phyloP scores from a whole-genome alignment of 2,113 vertebrate species.

The Narcine bancroftii region DNA sequence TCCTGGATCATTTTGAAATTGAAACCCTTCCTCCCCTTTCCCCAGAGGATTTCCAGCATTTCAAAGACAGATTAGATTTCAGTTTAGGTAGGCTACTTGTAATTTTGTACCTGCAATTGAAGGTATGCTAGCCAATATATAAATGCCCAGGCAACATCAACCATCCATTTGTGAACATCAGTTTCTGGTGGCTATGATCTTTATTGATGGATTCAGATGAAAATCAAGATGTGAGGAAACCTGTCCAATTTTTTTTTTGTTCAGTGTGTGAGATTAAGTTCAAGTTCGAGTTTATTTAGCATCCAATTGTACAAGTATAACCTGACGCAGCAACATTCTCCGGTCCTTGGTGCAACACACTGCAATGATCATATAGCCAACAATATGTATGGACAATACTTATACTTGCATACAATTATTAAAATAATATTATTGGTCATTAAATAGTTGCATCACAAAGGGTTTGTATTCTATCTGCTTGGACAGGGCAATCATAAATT shows the following conservation, averaged over 20 bases:
- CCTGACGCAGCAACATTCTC: too few species aligned
- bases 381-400: too few species aligned
- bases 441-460: too few species aligned
- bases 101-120: not conserved
- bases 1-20: not conserved
- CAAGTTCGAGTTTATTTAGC: too few species aligned
- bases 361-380: too few species aligned
- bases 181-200: not conserved
- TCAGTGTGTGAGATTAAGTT: not conserved
- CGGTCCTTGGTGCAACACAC: too few species aligned
- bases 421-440: too few species aligned
- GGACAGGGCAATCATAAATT: not conserved
- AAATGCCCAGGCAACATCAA: not conserved
- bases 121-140: not conserved
- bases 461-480: not conserved
- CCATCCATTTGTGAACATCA: not conserved
- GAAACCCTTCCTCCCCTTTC: too few species aligned
- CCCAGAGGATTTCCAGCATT: not conserved
- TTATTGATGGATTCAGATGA: not conserved
- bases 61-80: not conserved
- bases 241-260: not conserved
- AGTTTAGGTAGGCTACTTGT: not conserved
- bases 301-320: too few species aligned
- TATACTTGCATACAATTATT: too few species aligned
- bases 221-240: not conserved